Percentiles rank a stretch among this genome's conserved stretches.
phyloP scores from a whole-genome alignment of 2,113 vertebrate genomes.

The Spermophilus dauricus region DNA sequence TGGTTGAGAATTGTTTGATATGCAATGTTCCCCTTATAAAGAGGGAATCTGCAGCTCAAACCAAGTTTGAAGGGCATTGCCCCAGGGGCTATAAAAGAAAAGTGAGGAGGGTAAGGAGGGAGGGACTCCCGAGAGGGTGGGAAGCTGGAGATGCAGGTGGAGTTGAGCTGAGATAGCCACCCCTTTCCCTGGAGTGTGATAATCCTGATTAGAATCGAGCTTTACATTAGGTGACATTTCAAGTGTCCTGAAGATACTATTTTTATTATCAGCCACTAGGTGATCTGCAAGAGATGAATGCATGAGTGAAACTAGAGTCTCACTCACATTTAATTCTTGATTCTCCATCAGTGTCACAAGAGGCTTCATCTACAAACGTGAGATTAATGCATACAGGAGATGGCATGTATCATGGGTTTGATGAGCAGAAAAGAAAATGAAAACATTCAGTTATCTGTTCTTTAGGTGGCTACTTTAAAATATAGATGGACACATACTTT shows the following conservation, averaged over 20 bases:
- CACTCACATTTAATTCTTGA: not conserved
- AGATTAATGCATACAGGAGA: not conserved
- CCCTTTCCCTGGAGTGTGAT: not conserved
- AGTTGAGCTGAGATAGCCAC: not conserved
- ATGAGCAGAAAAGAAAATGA: not conserved
- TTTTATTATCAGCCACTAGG: not conserved
- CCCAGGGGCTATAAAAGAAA: not conserved
- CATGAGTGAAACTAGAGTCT: not conserved
- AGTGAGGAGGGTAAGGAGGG: not conserved
- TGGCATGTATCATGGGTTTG: not conserved
- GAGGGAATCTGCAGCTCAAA: not conserved
- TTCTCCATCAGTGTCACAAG: not conserved
- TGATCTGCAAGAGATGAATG: not conserved
- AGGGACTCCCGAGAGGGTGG: too few relatives aligned
- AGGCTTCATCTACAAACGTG: not conserved
- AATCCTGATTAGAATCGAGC: not conserved
- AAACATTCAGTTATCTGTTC: not conserved
- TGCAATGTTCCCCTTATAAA: not conserved
- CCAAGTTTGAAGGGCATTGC: not conserved
- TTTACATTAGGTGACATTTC: not conserved
- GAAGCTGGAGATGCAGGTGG: not conserved
- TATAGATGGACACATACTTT: rapidly evolving
- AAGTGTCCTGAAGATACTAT: not conserved
- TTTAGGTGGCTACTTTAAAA: not conserved
- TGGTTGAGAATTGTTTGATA: not conserved